Percentiles rank a stretch among this genome's conserved stretches.
Conservation (phyloP, 1,140 invertebrate species). For the Pectinophora gossypiella region DNA sequence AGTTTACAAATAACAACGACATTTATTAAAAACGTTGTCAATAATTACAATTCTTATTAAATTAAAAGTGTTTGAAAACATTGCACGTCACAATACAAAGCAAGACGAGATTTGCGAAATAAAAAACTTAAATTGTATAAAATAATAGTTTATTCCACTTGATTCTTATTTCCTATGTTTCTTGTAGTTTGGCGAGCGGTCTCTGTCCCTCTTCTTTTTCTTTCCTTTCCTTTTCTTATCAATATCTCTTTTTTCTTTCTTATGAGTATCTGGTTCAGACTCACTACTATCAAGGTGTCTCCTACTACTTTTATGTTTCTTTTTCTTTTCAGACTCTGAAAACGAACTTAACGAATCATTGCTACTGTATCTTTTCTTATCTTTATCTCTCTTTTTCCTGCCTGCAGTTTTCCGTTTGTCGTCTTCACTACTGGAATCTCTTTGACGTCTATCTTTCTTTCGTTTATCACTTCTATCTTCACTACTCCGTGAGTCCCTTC, state of each 20-base stretch:
- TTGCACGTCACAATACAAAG: too few relatives aligned
- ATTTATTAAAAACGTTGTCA: too few relatives aligned
- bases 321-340: constrained; percentile 49
- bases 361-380: constrained; percentile 68
- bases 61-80: too few relatives aligned
- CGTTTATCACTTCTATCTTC: constrained; percentile 10
- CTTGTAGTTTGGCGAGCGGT: constrained; percentile 61
- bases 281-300: constrained; percentile 30
- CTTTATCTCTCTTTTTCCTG: constrained; percentile 61
- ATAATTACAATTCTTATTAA: too few relatives aligned
- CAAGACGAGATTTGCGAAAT: too few relatives aligned
- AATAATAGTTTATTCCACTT: too few relatives aligned
- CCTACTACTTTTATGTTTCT: constrained; percentile 48
- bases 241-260: constrained; percentile 57
- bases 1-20: too few relatives aligned
- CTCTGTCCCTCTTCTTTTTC: constrained; percentile 70
- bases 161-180: constrained; percentile 60
- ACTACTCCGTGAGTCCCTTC: constrained; percentile 33
- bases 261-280: constrained; percentile 25
- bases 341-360: constrained; percentile 59
- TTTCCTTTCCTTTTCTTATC: constrained; percentile 73
- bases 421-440: constrained; percentile 49
- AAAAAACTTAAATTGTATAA: too few relatives aligned
- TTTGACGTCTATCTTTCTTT: constrained; percentile 29
- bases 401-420: constrained; percentile 24